A percentile compares a stretch with the other conserved stretches of the same genome.
Evolutionary conservation across 2,113 vertebrate genomes (phyloP).

Genomic region (Chlorodrepanis virens): DNA sequence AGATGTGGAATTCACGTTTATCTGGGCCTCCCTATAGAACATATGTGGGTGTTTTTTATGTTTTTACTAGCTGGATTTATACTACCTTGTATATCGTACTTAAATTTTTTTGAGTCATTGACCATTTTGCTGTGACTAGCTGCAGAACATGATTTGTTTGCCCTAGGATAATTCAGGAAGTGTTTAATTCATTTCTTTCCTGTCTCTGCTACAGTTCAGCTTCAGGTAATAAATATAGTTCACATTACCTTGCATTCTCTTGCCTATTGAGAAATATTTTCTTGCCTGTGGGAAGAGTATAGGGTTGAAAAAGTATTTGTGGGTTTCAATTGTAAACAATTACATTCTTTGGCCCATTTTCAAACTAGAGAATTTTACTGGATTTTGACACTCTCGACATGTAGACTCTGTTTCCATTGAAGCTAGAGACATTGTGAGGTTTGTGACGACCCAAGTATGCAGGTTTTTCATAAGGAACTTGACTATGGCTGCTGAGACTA

Average conservation of each 20-base stretch:
- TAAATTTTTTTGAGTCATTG: neutral
- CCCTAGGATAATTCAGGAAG: neutral
- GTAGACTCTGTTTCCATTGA: neutral
- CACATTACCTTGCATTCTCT: neutral
- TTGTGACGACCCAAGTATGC: neutral
- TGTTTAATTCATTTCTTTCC: neutral
- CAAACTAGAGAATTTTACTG: neutral
- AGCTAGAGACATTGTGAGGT: neutral
- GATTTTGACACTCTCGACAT: neutral
- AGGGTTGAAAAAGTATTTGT: neutral
- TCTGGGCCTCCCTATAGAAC: neutral
- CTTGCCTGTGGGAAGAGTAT: neutral
- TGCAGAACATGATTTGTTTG: neutral
- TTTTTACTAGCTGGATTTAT: neutral
- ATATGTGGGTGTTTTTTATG: neutral
- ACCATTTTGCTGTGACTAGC: neutral
- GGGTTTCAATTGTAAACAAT: neutral
- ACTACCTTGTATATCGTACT: neutral
- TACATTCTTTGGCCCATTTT: neutral
- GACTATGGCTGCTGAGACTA: neutral
- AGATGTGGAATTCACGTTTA: rapidly evolving
- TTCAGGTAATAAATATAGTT: neutral
- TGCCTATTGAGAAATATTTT: neutral
- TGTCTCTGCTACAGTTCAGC: neutral
- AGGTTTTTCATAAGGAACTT: neutral